phyloP scores from a whole-genome alignment of 2,888 invertebrate genomes.

The Noctuana brunneofusca region DNA sequence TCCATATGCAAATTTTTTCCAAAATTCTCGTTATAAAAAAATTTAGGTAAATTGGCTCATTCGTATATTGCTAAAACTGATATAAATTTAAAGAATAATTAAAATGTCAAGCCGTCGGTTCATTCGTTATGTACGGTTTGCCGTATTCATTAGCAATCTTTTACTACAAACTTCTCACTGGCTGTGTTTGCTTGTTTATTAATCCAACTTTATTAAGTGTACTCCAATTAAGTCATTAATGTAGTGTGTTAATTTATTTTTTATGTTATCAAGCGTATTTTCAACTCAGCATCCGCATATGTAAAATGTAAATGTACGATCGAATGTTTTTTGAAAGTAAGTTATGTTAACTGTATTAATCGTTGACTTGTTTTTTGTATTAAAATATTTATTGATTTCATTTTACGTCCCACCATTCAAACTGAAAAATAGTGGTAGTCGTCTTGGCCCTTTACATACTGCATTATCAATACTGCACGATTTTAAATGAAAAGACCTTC shows the following conservation, averaged over 20 bases:
- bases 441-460: no score
- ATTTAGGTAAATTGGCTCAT: not conserved
- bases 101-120: slow-evolving; percentile 47
- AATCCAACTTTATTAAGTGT: slow-evolving; percentile 22
- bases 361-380: not conserved
- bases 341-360: not conserved
- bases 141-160: slow-evolving; percentile 48
- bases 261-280: not conserved
- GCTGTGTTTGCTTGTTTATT: slow-evolving; percentile 31
- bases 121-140: slow-evolving; percentile 35
- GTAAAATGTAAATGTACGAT: not conserved
- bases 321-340: slow-evolving; percentile 21
- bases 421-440: no score
- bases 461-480: no score
- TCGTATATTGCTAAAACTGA: slow-evolving; percentile 31
- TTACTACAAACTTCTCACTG: slow-evolving; percentile 37
- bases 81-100: slow-evolving; percentile 54
- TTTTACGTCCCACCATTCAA: no score
- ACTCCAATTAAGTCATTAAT: slow-evolving; percentile 25
- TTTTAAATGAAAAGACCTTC: no score
- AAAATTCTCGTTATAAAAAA: no score
- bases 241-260: slow-evolving; percentile 4
- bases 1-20: no score
- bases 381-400: no score
- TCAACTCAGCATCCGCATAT: slow-evolving; percentile 6